These are phyloP conservation scores for Orthonyx spaldingii DNA, from an alignment of 2,113 vertebrate species.

Conservation along the genomic window DNA sequence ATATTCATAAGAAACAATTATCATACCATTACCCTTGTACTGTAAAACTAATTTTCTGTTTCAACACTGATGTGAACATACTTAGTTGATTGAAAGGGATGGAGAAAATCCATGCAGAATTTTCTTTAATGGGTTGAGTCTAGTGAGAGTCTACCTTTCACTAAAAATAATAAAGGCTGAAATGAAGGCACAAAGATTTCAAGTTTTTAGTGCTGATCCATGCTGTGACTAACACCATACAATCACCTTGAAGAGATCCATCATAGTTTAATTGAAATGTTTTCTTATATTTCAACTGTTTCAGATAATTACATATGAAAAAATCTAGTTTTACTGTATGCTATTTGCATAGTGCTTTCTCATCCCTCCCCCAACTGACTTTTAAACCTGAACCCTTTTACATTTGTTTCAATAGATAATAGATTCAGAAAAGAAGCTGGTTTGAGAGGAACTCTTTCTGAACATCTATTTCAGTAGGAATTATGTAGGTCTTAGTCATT, in stretches of 20 bases:
- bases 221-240: not conserved
- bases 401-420: not conserved
- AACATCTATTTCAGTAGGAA: not conserved
- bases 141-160: not conserved
- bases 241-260: accelerated
- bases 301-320: not conserved
- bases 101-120: slow-evolving; percentile 22
- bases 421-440: accelerated
- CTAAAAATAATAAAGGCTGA: not conserved
- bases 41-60: slow-evolving; percentile 57
- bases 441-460: not conserved
- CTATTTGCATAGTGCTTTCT: not conserved
- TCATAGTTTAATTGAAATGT: not conserved
- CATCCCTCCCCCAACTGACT: accelerated
- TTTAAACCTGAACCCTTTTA: not conserved
- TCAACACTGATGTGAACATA: slow-evolving; percentile 35
- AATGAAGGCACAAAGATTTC: not conserved
- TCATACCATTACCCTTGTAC: slow-evolving; percentile 19
- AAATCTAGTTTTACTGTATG: not conserved
- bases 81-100: slow-evolving; percentile 21
- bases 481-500: not conserved
- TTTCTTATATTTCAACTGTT: not conserved
- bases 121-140: slow-evolving; percentile 30
- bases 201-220: not conserved
- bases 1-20: slow-evolving; percentile 50